These are phyloP conservation scores for Heliocidaris tuberculata DNA, from an alignment of 35 echinoderm and acorn worm species.

Conservation along the genomic window DNA sequence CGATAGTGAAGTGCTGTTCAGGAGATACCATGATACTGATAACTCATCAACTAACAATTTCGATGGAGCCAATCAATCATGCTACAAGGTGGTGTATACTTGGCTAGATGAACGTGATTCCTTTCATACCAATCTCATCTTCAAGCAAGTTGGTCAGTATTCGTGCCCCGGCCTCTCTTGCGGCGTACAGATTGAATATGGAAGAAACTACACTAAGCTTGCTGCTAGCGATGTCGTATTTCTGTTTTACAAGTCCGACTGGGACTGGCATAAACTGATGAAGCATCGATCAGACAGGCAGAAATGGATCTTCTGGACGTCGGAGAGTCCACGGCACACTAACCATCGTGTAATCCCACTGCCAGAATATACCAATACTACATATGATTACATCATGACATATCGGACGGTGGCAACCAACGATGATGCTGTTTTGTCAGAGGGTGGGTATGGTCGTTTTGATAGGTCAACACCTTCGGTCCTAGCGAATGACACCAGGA, in stretches of 20 bases:
- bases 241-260: background rate
- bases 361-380: background rate
- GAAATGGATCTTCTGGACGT: background rate
- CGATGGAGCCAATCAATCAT: background rate
- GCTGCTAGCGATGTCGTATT: background rate
- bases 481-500: background rate
- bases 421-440: background rate
- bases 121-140: background rate
- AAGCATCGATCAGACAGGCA: background rate
- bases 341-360: background rate
- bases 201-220: background rate
- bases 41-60: too few species aligned
- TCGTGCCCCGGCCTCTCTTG: background rate
- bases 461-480: background rate
- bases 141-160: background rate
- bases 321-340: background rate
- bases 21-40: background rate
- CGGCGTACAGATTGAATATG: background rate
- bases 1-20: background rate
- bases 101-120: background rate
- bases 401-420: background rate
- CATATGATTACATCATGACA: slow-evolving; percentile 34
- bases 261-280: background rate
- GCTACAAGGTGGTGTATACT: background rate
- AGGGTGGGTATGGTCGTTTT: background rate